Percentiles rank a stretch among this genome's conserved stretches.
Conservation (phyloP, 2,113 vertebrate genomes). For the Melanotaenia duboulayi region DNA sequence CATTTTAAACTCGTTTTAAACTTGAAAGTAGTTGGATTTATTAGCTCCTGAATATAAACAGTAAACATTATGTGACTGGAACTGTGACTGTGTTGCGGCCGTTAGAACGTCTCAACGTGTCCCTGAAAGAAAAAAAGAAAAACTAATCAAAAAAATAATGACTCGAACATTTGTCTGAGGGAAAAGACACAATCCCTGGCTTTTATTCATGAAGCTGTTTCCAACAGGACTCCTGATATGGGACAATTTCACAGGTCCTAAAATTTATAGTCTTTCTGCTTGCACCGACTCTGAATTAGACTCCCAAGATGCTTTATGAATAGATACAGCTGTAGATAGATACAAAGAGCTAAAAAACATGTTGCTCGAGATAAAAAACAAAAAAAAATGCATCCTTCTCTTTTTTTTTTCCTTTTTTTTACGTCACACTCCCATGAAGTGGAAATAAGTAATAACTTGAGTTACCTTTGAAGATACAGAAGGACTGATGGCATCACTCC, state of each 20-base stretch:
- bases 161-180: constrained; percentile 18
- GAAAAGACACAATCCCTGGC: constrained; percentile 30
- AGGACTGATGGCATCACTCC: constrained; percentile 31
- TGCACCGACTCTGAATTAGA: constrained; percentile 42
- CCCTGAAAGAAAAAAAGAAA: too few species aligned
- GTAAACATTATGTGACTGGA: constrained; percentile 16
- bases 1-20: too few species aligned
- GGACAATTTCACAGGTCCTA: constrained; percentile 41
- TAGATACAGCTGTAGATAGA: constrained; percentile 13
- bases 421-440: constrained; percentile 23
- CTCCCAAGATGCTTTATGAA: constrained; percentile 40
- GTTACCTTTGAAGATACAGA: constrained; percentile 52
- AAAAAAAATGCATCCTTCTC: background rate
- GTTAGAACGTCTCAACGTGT: background rate
- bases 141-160: too few species aligned
- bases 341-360: background rate
- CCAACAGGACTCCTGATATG: constrained; percentile 39
- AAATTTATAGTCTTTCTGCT: constrained; percentile 49
- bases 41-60: constrained; percentile 31
- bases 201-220: constrained; percentile 56
- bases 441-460: constrained; percentile 32
- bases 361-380: background rate
- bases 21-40: constrained; percentile 45
- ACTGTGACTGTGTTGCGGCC: background rate
- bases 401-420: background rate